A percentile compares a stretch with the other conserved stretches of the same genome.
phyloP scores from a whole-genome alignment of 2,113 vertebrate genomes.

The Oophaga pumilio region DNA sequence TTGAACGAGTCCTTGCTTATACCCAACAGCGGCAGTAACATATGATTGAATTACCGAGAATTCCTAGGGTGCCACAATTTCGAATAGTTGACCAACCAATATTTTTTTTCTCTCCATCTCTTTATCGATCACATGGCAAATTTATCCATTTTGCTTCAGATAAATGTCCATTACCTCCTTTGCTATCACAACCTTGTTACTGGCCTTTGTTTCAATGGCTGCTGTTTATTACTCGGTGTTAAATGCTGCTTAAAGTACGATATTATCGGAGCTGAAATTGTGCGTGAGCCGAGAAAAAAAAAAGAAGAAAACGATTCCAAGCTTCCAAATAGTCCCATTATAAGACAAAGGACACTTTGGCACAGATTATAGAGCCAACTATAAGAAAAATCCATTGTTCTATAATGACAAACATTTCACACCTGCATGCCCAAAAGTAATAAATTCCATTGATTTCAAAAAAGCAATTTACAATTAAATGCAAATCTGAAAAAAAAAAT shows the following conservation, averaged over 20 bases:
- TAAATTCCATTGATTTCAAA: constrained; percentile 70
- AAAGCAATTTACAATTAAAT: constrained; percentile 72
- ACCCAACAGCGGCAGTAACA: not conserved
- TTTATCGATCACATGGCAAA: not conserved
- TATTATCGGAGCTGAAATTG: constrained; percentile 7
- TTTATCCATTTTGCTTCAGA: not conserved
- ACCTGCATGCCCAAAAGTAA: constrained; percentile 68
- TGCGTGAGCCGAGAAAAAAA: not conserved
- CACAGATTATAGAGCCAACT: constrained; percentile 60
- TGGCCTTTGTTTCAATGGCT: not conserved
- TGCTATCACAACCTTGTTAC: not conserved
- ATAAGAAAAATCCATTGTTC: constrained; percentile 69
- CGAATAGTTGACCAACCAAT: not conserved
- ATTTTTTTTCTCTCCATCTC: not conserved
- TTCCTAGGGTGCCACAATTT: not conserved
- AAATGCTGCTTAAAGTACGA: constrained; percentile 39
- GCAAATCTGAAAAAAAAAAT: constrained; percentile 63
- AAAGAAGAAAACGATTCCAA: not conserved
- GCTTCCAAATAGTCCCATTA: constrained; percentile 38
- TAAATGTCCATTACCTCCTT: not conserved
- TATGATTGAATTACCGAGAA: not conserved
- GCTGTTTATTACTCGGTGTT: constrained; percentile 29
- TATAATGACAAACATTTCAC: constrained; percentile 68
- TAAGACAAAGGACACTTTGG: constrained; percentile 54
- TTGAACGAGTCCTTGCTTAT: not conserved